Percentiles rank a stretch among this genome's conserved stretches.
Evolutionary conservation across 2,797 vertebrate genomes (phyloP).

Genomic region (Lepilemur ruficaudatus): DNA sequence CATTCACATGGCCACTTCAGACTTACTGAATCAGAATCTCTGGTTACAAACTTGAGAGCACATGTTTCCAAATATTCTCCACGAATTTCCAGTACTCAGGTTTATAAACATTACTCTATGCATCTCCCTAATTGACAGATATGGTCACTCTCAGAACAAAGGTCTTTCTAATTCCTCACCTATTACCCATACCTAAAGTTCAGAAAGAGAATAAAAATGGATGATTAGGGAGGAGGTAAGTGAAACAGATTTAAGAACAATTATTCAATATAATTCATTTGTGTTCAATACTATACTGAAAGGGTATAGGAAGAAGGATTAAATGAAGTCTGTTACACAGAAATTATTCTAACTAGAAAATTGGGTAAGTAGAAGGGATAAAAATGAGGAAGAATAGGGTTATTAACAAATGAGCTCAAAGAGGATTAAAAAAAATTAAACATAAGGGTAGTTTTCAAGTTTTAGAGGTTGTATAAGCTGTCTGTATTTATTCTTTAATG

Average conservation of each 20-base stretch:
- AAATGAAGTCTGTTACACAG: not conserved
- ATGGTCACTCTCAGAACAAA: not conserved
- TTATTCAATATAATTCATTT: slow-evolving; percentile 2
- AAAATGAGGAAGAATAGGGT: not conserved
- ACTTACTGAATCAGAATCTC: not conserved
- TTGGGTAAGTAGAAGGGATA: not conserved
- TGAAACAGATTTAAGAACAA: slow-evolving; percentile 3
- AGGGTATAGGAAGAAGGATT: not conserved
- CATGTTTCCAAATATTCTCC: not conserved
- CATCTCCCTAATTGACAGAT: not conserved
- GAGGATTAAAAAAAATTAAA: not conserved
- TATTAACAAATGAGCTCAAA: not conserved
- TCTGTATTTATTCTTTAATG: slow-evolving; percentile 12
- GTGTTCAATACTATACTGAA: not conserved
- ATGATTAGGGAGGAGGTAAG: not conserved
- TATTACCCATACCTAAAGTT: not conserved
- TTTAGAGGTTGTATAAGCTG: not conserved
- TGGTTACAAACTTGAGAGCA: not conserved
- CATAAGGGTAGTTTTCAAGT: not conserved
- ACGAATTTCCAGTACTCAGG: not conserved
- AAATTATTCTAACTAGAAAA: slow-evolving; percentile 3
- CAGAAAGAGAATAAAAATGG: not conserved
- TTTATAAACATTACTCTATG: not conserved
- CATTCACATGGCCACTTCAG: not conserved
- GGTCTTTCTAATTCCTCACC: not conserved